Base-by-base conservation (phyloP, 2,797 vertebrate species). In the Leuciscus waleckii region DNA sequence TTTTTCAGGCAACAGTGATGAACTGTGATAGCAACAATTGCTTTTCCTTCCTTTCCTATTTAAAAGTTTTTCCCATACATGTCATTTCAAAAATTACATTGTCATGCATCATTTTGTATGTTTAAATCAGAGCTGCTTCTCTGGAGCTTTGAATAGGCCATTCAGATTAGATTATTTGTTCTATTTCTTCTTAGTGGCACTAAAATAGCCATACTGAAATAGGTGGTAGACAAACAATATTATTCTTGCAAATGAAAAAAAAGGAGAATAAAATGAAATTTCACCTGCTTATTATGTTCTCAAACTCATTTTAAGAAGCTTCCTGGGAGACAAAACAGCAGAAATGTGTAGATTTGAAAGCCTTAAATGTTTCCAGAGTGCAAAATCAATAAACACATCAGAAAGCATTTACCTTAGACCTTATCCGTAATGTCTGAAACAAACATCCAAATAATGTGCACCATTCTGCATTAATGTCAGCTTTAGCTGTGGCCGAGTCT, bases 361-460 rank as follows among this genome's bases (percentile, higher is more conserved):
- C 58, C 23, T 54, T 77, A 58, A 61, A 85, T 58, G 14, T 61
- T 70, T 23, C 61, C 51, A 21, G 54, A 61, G 83, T 23, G 73
- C 49, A 54, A 69, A 84, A 76, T 84, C 65, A 58, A 78, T 77
- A 43, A 78, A 78, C 49, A 5, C 39, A 83, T 83, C 73, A 68
- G 14, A 83, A 83, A 84, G 75, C 75, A 17, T 70, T 84, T 78
- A 84, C 83, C 75, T 84, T 79, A 58, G 75, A 84, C 73, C 73
- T 32, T 35, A 56, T n/a, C 19, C 16, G 16, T 65, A 32, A 65
- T 5, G 26, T 58, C 75, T 79, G 63, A 84, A 79, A 84, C 74
- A 78, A 84, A 70, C 65, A 39, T 70, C 73, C 35, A 23, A 84
- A 69, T 78, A 69, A 84, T 56, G 61, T 77, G 82, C 82, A 56